Evolutionary conservation across 2,113 vertebrate genomes (phyloP).

Genomic region (Sprattus sprattus): DNA sequence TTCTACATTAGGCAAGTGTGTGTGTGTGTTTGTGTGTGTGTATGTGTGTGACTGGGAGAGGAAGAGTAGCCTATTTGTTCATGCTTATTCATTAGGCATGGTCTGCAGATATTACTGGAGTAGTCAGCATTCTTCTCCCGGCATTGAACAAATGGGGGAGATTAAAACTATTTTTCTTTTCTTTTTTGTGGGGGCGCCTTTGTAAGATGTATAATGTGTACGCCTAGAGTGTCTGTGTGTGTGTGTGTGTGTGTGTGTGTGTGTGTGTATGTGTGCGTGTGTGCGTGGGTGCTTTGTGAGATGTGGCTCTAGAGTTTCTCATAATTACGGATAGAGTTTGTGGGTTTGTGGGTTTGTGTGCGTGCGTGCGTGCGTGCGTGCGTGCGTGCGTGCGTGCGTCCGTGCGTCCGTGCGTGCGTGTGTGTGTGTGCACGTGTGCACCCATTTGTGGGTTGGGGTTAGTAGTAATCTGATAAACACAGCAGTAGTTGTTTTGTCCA

Average conservation of each 20-base stretch:
- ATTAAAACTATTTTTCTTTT: neutral
- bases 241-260: constrained; percentile 18
- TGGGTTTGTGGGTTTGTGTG: neutral
- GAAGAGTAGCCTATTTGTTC: neutral
- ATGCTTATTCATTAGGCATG: neutral
- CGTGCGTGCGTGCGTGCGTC: neutral
- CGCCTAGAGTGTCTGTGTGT: neutral
- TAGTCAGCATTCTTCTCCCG: neutral
- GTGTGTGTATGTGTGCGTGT: neutral
- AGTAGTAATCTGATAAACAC: neutral
- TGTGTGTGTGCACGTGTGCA: neutral
- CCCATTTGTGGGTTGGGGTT: neutral
- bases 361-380: neutral
- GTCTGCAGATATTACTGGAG: neutral
- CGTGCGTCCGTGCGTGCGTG: neutral
- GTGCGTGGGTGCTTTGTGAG: neutral
- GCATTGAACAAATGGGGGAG: neutral
- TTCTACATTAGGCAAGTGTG: constrained; percentile 9
- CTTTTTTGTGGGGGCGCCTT: neutral
- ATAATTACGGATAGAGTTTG: neutral
- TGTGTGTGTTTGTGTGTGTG: constrained; percentile 17
- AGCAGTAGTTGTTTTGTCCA: neutral
- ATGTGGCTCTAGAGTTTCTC: neutral
- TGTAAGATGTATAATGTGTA: neutral
- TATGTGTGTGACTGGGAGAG: neutral